A percentile compares a stretch with the other conserved stretches of the same genome.
phyloP scores from a whole-genome alignment of 1,140 invertebrate genomes.

The Drosophila elegans region DNA sequence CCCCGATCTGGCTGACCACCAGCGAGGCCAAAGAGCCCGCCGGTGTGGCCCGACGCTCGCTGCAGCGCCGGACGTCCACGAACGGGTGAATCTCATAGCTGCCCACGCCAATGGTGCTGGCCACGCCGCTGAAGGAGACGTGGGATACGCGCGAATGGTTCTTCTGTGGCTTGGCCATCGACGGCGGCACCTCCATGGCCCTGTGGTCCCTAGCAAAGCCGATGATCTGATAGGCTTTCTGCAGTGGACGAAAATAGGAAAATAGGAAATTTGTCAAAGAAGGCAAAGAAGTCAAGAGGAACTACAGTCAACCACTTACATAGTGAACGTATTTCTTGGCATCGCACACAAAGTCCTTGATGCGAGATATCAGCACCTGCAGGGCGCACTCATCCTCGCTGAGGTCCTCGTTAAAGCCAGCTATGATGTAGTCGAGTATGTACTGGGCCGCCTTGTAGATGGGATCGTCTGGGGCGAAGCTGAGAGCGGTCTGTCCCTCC shows the following conservation, averaged over 20 bases:
- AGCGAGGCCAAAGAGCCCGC: constrained; percentile 75
- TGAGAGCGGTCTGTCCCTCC: constrained; percentile 52
- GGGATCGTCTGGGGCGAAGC: constrained; percentile 66
- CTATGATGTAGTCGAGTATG: constrained; percentile 69
- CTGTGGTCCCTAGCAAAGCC: constrained; percentile 57
- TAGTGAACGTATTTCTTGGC: constrained; percentile 77
- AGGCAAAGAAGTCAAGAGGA: too few relatives aligned
- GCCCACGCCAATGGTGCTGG: constrained; percentile 71
- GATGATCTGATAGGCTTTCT: constrained; percentile 77
- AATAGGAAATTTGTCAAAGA: neutral
- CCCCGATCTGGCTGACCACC: constrained; percentile 62
- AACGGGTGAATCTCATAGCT: constrained; percentile 81
- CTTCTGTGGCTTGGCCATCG: constrained; percentile 12
- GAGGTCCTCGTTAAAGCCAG: constrained; percentile 63
- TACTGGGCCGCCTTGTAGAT: constrained; percentile 81
- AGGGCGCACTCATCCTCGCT: constrained; percentile 62
- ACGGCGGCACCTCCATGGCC: constrained; percentile 47
- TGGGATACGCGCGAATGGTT: constrained; percentile 63
- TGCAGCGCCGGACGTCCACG: constrained; percentile 66
- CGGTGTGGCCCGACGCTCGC: constrained; percentile 66
- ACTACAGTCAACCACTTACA: constrained; percentile 22
- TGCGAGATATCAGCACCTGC: constrained; percentile 41
- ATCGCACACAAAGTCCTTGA: constrained; percentile 69
- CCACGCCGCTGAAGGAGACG: constrained; percentile 69
- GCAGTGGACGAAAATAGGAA: neutral